Conservation (phyloP, 1,140 invertebrate species). For the Lasaia peninsularis region DNA sequence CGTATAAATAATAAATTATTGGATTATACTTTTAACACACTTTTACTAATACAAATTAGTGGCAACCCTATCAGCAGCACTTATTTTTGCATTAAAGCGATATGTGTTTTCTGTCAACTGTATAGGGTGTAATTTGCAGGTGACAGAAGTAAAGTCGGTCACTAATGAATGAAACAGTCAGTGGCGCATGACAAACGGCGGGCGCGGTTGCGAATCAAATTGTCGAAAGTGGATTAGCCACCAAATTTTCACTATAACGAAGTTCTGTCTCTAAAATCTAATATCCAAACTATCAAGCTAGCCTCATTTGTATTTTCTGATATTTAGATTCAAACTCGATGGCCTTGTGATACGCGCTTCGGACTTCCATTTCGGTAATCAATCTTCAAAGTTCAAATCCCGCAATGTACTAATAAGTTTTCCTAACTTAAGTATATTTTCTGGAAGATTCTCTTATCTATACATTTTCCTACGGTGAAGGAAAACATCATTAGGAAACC, state of each 20-base stretch:
- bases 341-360: too few relatives aligned
- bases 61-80: background rate
- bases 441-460: too few relatives aligned
- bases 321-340: too few relatives aligned
- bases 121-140: conserved; percentile 50
- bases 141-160: conserved; percentile 22
- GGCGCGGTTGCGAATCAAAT: conserved; percentile 47
- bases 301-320: background rate
- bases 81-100: conserved; percentile 31
- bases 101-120: conserved; percentile 34
- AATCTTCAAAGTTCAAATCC: too few relatives aligned
- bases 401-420: too few relatives aligned
- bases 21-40: too few relatives aligned
- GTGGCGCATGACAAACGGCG: conserved; percentile 53
- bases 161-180: conserved; percentile 48
- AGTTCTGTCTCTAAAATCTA: conserved; percentile 12
- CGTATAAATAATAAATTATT: too few relatives aligned
- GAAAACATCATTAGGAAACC: too few relatives aligned
- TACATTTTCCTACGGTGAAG: too few relatives aligned
- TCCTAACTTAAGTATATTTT: too few relatives aligned
- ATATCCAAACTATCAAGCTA: background rate
- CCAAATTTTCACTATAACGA: conserved; percentile 20
- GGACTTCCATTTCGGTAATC: too few relatives aligned
- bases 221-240: conserved; percentile 51
- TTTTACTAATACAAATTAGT: background rate